Evolutionary conservation across 2,888 invertebrate genomes (phyloP).

Genomic region (Pasiphila rectangulata): DNA sequence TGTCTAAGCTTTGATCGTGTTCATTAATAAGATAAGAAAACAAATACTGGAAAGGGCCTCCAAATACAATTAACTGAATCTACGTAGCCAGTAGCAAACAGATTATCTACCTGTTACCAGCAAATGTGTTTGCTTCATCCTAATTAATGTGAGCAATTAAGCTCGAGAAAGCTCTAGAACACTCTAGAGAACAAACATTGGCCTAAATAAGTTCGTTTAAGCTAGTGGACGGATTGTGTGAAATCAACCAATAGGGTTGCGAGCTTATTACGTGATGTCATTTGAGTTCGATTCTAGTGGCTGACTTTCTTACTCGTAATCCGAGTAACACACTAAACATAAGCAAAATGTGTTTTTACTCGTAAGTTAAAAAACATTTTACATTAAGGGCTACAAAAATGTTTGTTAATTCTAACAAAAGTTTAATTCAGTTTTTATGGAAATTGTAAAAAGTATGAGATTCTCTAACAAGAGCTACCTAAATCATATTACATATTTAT

Average conservation of each 20-base stretch:
- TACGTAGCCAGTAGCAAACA: slow-evolving; percentile 24
- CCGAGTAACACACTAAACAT: too few relatives aligned
- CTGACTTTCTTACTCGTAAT: background rate
- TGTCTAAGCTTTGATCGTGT: background rate
- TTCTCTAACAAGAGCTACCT: too few relatives aligned
- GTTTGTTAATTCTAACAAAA: too few relatives aligned
- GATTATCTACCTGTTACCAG: slow-evolving; percentile 23
- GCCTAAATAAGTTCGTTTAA: background rate
- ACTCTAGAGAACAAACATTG: slow-evolving; percentile 19
- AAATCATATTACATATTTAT: too few relatives aligned
- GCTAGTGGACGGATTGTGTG: background rate
- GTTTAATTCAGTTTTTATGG: too few relatives aligned
- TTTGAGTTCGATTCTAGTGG: background rate
- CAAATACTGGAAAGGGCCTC: background rate
- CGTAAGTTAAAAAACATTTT: too few relatives aligned
- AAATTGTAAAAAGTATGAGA: too few relatives aligned
- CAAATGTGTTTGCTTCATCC: slow-evolving; percentile 26
- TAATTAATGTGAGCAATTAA: slow-evolving; percentile 28
- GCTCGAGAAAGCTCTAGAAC: slow-evolving; percentile 24
- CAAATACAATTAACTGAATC: slow-evolving; percentile 18
- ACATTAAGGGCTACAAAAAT: too few relatives aligned
- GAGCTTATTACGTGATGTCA: background rate
- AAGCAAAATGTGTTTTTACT: too few relatives aligned
- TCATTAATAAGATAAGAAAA: background rate
- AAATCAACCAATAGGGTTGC: background rate